Evolutionary conservation across 2,888 invertebrate species (phyloP).

Genomic region (Aradus depressus): DNA sequence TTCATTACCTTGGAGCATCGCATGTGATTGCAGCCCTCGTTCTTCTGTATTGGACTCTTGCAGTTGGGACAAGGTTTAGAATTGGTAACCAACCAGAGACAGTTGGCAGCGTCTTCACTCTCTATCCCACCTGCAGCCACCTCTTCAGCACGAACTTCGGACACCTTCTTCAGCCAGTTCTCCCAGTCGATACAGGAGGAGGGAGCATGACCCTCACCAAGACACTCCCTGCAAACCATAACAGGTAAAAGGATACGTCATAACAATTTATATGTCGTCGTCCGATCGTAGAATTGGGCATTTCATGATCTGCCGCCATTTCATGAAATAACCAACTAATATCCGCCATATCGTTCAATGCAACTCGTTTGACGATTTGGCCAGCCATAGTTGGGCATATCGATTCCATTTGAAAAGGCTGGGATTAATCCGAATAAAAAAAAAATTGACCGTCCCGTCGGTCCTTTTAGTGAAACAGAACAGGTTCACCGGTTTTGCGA

Average conservation of each 20-base stretch:
- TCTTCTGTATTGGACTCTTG: conserved; percentile 58
- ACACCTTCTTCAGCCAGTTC: conserved; percentile 48
- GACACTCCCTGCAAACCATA: conserved; percentile 41
- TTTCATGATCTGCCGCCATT: too few relatives aligned
- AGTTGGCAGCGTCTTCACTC: conserved; percentile 50
- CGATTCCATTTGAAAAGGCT: too few relatives aligned
- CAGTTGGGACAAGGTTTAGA: conserved; percentile 60
- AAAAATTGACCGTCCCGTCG: too few relatives aligned
- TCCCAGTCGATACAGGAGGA: conserved; percentile 53
- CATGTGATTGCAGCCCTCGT: conserved; percentile 62
- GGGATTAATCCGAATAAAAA: too few relatives aligned
- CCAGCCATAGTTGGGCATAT: too few relatives aligned
- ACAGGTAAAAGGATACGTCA: too few relatives aligned
- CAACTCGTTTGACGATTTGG: too few relatives aligned
- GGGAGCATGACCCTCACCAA: conserved; percentile 54
- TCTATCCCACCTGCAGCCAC: conserved; percentile 41
- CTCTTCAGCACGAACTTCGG: conserved; percentile 53
- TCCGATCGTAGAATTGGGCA: too few relatives aligned
- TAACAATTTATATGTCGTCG: not conserved
- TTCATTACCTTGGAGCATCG: conserved; percentile 55
- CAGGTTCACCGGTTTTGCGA: too few relatives aligned
- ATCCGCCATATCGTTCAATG: too few relatives aligned
- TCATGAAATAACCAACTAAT: too few relatives aligned
- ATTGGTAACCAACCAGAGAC: conserved; percentile 56
- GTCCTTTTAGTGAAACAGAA: too few relatives aligned